Conservation (phyloP, 1,140 invertebrate genomes). For the Drosophila bocqueti region DNA sequence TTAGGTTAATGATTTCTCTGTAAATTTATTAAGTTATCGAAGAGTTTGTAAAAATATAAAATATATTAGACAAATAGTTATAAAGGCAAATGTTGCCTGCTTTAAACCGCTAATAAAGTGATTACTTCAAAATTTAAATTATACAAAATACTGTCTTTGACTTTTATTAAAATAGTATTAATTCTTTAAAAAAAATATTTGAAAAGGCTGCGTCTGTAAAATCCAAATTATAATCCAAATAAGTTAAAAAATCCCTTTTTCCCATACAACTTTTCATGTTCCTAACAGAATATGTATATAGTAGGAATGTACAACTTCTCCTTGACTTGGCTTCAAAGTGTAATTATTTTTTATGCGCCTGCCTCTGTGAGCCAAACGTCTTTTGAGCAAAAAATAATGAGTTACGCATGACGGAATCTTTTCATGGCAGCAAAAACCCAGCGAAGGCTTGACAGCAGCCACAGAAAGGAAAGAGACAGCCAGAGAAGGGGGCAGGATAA, state of each 20-base stretch:
- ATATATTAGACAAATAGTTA: no score
- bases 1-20: no score
- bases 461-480: conserved; percentile 24
- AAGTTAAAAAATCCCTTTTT: background rate
- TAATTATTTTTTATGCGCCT: conserved; percentile 73
- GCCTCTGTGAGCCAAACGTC: conserved; percentile 74
- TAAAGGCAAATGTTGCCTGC: no score
- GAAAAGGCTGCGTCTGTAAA: background rate
- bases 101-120: no score
- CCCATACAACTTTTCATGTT: background rate
- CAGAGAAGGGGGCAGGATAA: conserved; percentile 29
- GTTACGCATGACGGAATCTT: conserved; percentile 84
- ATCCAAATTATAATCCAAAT: background rate
- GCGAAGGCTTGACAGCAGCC: conserved; percentile 52
- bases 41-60: no score
- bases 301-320: background rate
- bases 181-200: background rate
- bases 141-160: no score
- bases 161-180: no score
- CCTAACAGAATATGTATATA: background rate
- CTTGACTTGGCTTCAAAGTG: conserved; percentile 35
- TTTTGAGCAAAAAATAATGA: conserved; percentile 82
- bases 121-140: no score
- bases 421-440: conserved; percentile 67
- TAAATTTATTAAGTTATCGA: no score